A percentile compares a stretch with the other conserved stretches of the same genome.
Conservation (phyloP, 2,797 vertebrate species). For the Rallus crepitans region DNA sequence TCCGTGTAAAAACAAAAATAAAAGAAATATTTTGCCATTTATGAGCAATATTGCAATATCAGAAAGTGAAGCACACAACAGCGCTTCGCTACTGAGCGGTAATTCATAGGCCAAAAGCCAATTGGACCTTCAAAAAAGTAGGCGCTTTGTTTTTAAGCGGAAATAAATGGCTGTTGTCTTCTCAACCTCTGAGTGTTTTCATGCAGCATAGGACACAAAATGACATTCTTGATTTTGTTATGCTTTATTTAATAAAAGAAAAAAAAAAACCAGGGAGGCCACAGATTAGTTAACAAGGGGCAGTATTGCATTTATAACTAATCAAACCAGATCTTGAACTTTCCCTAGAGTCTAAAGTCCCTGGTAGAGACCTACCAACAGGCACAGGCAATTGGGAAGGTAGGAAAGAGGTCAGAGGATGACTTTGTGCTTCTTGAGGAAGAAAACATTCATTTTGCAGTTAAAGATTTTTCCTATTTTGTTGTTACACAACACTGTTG, state of each 20-base stretch:
- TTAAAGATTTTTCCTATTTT: neutral
- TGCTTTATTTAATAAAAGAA: neutral
- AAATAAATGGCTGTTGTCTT: neutral
- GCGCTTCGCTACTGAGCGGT: neutral
- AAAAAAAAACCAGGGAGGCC: neutral
- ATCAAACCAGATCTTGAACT: neutral
- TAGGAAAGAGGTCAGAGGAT: neutral
- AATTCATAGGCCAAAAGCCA: neutral
- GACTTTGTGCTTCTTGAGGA: neutral
- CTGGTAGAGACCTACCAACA: neutral
- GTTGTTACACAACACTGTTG: neutral
- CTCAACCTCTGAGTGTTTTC: neutral
- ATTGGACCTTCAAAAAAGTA: neutral
- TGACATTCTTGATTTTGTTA: neutral
- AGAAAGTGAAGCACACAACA: neutral
- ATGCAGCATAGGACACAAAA: neutral
- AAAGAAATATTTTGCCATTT: neutral
- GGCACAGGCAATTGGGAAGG: neutral
- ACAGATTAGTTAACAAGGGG: no score
- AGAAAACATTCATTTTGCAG: neutral
- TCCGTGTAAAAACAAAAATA: neutral
- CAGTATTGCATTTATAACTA: neutral
- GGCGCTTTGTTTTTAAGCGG: neutral
- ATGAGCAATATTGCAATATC: neutral
- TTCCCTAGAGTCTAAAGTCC: neutral